These are phyloP conservation scores for Rhamnusium bicolor DNA, from an alignment of 2,888 invertebrate genomes.

Conservation along the genomic window DNA sequence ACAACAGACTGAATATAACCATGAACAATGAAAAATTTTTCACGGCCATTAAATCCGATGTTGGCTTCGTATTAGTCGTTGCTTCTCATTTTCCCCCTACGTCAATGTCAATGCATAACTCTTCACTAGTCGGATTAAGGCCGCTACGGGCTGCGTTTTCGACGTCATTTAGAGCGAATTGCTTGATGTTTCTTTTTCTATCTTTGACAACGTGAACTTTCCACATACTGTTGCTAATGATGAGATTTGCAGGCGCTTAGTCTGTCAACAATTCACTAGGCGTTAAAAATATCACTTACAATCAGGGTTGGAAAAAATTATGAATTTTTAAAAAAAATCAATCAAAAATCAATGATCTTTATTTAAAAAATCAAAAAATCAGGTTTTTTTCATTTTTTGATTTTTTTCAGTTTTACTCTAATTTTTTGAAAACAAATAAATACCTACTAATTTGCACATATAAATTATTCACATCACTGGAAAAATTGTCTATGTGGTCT, in stretches of 20 bases:
- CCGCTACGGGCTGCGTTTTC: slow-evolving; percentile 44
- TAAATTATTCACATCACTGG: too few species aligned
- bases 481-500: too few species aligned
- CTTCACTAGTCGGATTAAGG: slow-evolving; percentile 56
- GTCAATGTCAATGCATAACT: slow-evolving; percentile 58
- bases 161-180: slow-evolving; percentile 48
- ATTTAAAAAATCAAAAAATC: too few species aligned
- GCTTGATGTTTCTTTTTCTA: slow-evolving; percentile 8
- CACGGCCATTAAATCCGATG: slow-evolving; percentile 57
- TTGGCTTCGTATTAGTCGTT: slow-evolving; percentile 51
- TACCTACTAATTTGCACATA: too few species aligned
- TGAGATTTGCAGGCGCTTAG: not conserved
- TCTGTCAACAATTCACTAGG: too few species aligned
- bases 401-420: too few species aligned
- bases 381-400: too few species aligned
- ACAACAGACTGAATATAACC: slow-evolving; percentile 42
- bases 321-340: too few species aligned
- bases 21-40: slow-evolving; percentile 55
- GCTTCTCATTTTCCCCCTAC: slow-evolving; percentile 47
- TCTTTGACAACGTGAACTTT: not conserved
- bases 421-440: too few species aligned
- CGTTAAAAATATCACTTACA: too few species aligned
- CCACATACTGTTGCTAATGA: slow-evolving; percentile 22
- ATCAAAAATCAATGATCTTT: too few species aligned
- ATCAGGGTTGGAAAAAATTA: too few species aligned